phyloP scores from a whole-genome alignment of 2,113 vertebrate species.

The Hippocampus abdominalis region DNA sequence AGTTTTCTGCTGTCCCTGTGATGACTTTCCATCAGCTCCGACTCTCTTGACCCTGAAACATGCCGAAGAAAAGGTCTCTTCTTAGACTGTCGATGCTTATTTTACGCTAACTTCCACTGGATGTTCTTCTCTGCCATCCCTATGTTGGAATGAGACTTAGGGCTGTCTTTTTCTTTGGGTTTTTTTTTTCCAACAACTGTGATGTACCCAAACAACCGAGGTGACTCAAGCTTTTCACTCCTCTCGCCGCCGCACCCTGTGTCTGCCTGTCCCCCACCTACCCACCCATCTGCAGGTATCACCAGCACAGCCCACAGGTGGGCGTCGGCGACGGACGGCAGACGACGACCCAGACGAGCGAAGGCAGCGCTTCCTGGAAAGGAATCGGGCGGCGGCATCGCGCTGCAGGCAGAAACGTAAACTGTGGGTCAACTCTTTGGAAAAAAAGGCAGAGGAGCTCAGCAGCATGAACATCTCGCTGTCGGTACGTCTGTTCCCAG shows the following conservation, averaged over 20 bases:
- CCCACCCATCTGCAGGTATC: constrained; percentile 77
- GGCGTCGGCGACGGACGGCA: constrained; percentile 79
- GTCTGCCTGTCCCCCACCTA: constrained; percentile 17
- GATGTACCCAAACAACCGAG: constrained; percentile 42
- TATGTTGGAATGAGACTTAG: too few species aligned
- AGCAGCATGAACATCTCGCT: constrained; percentile 89
- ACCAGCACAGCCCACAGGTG: constrained; percentile 91
- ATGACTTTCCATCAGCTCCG: too few species aligned
- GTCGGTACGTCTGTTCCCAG: constrained; percentile 76
- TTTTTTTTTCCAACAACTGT: constrained; percentile 15
- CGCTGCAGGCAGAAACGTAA: constrained; percentile 96
- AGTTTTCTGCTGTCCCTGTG: too few species aligned
- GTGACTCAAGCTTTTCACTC: constrained; percentile 57
- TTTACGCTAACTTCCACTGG: not conserved
- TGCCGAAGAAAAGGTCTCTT: too few species aligned
- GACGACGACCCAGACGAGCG: constrained; percentile 95
- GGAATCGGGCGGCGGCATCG: constrained; percentile 91
- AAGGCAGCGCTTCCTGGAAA: constrained; percentile 90
- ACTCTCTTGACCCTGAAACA: too few species aligned
- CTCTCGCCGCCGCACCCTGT: constrained; percentile 13
- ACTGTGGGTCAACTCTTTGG: constrained; percentile 89
- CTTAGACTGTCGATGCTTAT: not conserved
- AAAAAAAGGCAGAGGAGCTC: constrained; percentile 96
- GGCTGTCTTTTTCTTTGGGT: not conserved
- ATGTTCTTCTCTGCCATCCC: not conserved